Percentiles rank a stretch among this genome's conserved stretches.
Conservation (phyloP, 2,888 invertebrate genomes). For the Acleris holmiana region DNA sequence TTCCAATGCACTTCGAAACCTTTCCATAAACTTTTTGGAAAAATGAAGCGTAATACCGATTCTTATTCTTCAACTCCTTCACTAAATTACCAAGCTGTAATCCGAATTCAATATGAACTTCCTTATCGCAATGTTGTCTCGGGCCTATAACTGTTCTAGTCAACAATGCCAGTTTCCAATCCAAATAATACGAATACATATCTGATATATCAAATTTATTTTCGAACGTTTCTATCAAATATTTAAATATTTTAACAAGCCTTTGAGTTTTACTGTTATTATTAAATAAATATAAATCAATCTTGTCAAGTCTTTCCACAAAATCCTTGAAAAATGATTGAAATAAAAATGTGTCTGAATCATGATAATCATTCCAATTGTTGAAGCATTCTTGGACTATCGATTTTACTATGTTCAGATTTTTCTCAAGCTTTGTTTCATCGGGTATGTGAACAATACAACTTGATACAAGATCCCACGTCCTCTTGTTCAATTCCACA, state of each 20-base stretch:
- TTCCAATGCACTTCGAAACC: neutral
- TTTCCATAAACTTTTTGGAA: constrained; percentile 21
- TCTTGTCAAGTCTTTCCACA: constrained; percentile 41
- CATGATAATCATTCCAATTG: constrained; percentile 42
- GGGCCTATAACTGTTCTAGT: constrained; percentile 41
- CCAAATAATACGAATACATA: constrained; percentile 51
- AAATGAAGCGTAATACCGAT: constrained; percentile 40
- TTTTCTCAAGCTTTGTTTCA: constrained; percentile 40
- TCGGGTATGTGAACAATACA: constrained; percentile 42
- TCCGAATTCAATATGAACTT: constrained; percentile 42
- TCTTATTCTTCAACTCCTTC: constrained; percentile 42
- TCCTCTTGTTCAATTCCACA: constrained; percentile 42
- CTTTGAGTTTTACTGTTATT: constrained; percentile 16
- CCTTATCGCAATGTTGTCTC: constrained; percentile 17
- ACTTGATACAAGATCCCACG: constrained; percentile 49
- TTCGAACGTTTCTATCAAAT: constrained; percentile 42
- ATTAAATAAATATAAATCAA: too few relatives aligned
- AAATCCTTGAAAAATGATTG: constrained; percentile 43
- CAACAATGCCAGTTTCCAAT: constrained; percentile 45
- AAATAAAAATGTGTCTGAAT: constrained; percentile 37
- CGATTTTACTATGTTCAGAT: constrained; percentile 40
- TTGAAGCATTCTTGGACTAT: constrained; percentile 45
- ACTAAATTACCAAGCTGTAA: constrained; percentile 46
- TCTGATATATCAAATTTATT: constrained; percentile 42
- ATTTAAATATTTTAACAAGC: constrained; percentile 44